phyloP scores from a whole-genome alignment of 2,797 vertebrate genomes.

The Chromis chromis region DNA sequence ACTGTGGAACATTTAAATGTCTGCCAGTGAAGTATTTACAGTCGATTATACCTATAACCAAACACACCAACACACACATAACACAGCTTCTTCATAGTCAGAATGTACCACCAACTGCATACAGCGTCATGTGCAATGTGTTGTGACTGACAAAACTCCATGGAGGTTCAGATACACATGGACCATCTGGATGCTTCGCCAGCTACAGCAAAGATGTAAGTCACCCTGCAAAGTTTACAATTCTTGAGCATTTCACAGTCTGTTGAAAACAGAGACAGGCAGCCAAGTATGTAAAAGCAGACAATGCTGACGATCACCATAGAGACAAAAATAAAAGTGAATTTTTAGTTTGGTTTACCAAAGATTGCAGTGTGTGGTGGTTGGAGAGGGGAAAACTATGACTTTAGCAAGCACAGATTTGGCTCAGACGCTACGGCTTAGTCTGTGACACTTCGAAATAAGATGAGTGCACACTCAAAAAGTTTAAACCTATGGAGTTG shows the following conservation, averaged over 20 bases:
- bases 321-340: slow-evolving; percentile 31
- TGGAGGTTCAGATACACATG: neutral
- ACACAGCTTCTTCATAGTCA: too few relatives aligned
- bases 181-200: neutral
- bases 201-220: too few relatives aligned
- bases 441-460: neutral
- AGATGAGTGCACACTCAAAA: neutral
- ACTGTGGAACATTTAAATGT: neutral
- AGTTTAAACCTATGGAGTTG: neutral
- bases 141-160: neutral
- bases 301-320: neutral
- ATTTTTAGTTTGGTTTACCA: slow-evolving; percentile 34
- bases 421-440: neutral
- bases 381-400: slow-evolving; percentile 4
- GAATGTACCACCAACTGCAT: neutral
- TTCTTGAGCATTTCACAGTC: slow-evolving; percentile 29
- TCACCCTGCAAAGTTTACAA: neutral
- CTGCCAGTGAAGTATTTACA: slow-evolving; percentile 6
- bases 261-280: slow-evolving; percentile 27
- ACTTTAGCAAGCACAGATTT: slow-evolving; percentile 21
- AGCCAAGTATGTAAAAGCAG: slow-evolving; percentile 17
- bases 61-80: too few relatives aligned
- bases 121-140: neutral
- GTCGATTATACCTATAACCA: neutral
- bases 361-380: slow-evolving; percentile 14